Evolutionary conservation across 2,113 vertebrate genomes (phyloP), one percentile per base, ranked within the genome.

Genomic region (Stegostoma tigrinum): DNA sequence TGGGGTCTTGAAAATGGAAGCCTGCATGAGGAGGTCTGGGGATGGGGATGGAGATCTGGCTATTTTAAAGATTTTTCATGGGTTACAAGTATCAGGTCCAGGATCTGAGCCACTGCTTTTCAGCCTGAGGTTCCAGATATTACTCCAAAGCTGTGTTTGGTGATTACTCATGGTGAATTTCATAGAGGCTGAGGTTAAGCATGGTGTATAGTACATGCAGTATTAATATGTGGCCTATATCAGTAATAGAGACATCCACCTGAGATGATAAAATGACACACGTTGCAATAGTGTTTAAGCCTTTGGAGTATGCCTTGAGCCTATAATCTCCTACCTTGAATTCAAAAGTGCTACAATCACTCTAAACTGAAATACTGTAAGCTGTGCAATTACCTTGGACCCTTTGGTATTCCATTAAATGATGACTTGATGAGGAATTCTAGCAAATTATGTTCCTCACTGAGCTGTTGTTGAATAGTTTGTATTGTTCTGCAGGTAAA

Each of bases 361-460:
- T 38, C 4, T 83, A 19, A 42, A 38, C n/a, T 38, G n/a, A 38
- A 0, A 83, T 42, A 83, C n/a, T 15, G 4, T 83, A 83, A 83
- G n/a, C 34, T 4, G 15, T 80, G 34, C 17, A n/a, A 64, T 42
- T 94, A 94, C 96, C 89, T 96, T 48, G 96, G 90, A 34, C 34
- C 38, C 66, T 90, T 48, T 42, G 68, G n/a, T 70, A 64, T 78
- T 38, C 66, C 67, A 34, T 75, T 93, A 30, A 96, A 95, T 21
- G 96, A 45, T 42, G 96, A 48, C 96, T 96, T 96, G 24, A 96
- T 70, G 66, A 96, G 96, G 34, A 34, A 67, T 24, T 95, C 96
- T 90, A 90, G 8, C 52, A 96, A 48, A 5, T 67, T 70, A 55
- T 96, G 96, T 55, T 95, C 96, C 67, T 95, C 15, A 10, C 55